Evolutionary conservation across 2,888 invertebrate genomes (phyloP).

Genomic region (Lycocerus yunnanus): DNA sequence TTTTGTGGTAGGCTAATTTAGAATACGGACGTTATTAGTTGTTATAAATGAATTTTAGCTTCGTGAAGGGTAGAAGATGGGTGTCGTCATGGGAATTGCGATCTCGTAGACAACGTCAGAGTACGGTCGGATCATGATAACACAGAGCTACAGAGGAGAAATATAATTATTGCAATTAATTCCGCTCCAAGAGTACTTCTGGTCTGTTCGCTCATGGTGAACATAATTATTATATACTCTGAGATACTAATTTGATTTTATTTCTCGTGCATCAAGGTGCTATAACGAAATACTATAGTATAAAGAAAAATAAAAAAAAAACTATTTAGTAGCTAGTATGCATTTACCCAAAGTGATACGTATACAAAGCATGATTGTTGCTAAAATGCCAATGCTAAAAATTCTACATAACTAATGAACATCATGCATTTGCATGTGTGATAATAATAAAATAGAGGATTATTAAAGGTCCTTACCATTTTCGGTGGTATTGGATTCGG

Average conservation of each 20-base stretch:
- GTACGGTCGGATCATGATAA: background rate
- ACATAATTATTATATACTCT: background rate
- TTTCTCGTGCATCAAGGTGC: background rate
- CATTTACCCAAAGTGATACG: background rate
- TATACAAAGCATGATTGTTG: background rate
- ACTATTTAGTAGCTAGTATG: background rate
- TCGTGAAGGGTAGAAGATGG: background rate
- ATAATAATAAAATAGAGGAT: background rate
- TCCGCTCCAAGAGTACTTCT: background rate
- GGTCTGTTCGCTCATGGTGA: background rate
- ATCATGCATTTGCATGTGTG: background rate
- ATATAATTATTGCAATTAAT: background rate
- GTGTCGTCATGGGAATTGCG: background rate
- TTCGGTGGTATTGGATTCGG: conserved; percentile 45
- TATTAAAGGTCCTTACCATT: conserved; percentile 44
- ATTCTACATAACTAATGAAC: background rate
- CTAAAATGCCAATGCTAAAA: background rate
- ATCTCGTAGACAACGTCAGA: background rate
- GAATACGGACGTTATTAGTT: background rate
- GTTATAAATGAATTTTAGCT: background rate
- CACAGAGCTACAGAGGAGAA: background rate
- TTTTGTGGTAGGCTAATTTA: background rate
- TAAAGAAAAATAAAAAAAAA: background rate
- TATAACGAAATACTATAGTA: background rate
- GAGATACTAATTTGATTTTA: background rate